These are phyloP conservation scores for Hydractinia symbiolongicarpus DNA, from an alignment of 30 jellyfish, hydroid and myxozoan genomes.

Conservation along the genomic window DNA sequence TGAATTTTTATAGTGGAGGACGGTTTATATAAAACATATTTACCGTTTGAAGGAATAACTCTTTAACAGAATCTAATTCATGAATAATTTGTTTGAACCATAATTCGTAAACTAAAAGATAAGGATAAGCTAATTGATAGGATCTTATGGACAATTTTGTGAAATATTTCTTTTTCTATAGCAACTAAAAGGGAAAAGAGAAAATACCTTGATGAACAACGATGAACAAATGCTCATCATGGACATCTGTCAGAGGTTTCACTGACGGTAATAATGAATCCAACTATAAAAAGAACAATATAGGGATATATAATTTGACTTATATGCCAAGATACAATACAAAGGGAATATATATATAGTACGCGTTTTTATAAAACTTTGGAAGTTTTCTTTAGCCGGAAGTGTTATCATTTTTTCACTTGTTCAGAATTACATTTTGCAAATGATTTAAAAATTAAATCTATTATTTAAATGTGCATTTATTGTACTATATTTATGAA, in stretches of 20 bases:
- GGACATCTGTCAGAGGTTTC: conserved; percentile 49
- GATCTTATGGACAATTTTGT: not conserved
- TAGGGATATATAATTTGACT: too few species aligned
- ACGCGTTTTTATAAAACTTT: too few species aligned
- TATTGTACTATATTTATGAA: too few species aligned
- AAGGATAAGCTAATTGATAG: not conserved
- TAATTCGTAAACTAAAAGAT: conserved; percentile 61
- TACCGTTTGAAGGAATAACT: conserved; percentile 57
- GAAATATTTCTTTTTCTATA: not conserved
- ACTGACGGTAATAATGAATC: conserved; percentile 38
- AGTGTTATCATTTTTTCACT: too few species aligned
- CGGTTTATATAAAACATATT: not conserved
- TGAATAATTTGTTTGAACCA: conserved; percentile 84
- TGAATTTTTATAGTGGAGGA: not conserved
- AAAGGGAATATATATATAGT: too few species aligned
- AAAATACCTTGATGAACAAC: conserved; percentile 70
- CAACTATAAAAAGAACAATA: conserved; percentile 34
- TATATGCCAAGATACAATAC: too few species aligned
- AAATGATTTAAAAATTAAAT: too few species aligned
- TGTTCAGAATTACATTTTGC: too few species aligned
- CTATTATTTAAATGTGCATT: too few species aligned
- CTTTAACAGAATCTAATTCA: conserved; percentile 70
- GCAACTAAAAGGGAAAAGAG: not conserved
- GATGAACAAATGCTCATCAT: conserved; percentile 73
- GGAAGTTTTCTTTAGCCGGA: too few species aligned